phyloP scores from a whole-genome alignment of 2,113 vertebrate genomes.

The Nerophis ophidion region DNA sequence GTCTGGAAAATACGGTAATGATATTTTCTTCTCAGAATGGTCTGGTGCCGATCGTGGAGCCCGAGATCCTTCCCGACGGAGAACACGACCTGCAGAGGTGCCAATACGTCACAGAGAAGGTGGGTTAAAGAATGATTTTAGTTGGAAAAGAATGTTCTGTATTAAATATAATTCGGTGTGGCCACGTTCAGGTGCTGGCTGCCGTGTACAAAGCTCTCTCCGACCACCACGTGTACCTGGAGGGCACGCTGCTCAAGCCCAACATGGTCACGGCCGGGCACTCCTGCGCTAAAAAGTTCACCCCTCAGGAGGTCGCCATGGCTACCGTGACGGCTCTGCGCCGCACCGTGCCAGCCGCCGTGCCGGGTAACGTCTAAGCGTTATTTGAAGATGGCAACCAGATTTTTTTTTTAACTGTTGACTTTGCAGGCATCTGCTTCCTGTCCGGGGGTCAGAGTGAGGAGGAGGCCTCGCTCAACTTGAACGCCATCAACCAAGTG shows the following conservation, averaged over 20 bases:
- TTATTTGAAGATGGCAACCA: background rate
- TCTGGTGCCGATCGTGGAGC: slow-evolving; percentile 94
- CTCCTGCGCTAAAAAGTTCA: slow-evolving; percentile 85
- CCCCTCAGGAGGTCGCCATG: slow-evolving; percentile 85
- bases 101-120: slow-evolving; percentile 92
- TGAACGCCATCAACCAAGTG: slow-evolving; percentile 91
- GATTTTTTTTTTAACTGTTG: background rate
- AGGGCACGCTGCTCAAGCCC: slow-evolving; percentile 92
- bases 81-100: slow-evolving; percentile 86
- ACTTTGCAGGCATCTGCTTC: slow-evolving; percentile 87
- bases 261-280: slow-evolving; percentile 95
- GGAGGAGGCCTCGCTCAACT: slow-evolving; percentile 90
- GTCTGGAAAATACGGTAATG: too few species aligned
- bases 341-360: slow-evolving; percentile 87
- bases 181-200: slow-evolving; percentile 79
- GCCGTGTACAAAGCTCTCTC: slow-evolving; percentile 91
- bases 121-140: slow-evolving; percentile 38
- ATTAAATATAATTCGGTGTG: background rate
- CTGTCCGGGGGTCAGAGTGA: slow-evolving; percentile 96
- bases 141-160: background rate
- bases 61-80: slow-evolving; percentile 92
- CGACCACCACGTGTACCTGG: slow-evolving; percentile 93
- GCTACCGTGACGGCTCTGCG: slow-evolving; percentile 88
- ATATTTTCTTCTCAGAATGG: slow-evolving; percentile 72
- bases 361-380: slow-evolving; percentile 76